Base-by-base conservation (phyloP, 2,113 vertebrate species). In the Rhinoderma darwinii region DNA sequence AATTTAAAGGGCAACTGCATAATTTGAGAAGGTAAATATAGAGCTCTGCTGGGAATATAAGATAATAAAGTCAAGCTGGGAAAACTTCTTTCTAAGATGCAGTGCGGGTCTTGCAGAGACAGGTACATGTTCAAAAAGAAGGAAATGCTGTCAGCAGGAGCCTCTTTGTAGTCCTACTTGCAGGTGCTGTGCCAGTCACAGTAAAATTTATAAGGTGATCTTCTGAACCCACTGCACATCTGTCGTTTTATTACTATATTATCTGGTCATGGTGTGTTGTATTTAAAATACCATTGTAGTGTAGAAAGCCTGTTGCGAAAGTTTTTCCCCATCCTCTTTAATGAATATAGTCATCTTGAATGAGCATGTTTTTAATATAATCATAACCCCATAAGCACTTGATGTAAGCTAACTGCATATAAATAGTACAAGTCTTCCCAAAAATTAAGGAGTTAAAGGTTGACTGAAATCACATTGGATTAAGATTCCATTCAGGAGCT, bases 161-260 rank as follows among this genome's bases (percentile, higher is more conserved):
- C 59, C 88, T 89, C 94, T 95, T 96, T 96, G 95, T 95, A 96
- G 94, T 95, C 91, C 91, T 89, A 91, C 20, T 93, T 94, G 94
- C 95, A 96, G 95, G 95, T 96, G 95, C 91, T 93, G 93, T 94
- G 95, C 93, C 94, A 93, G 89, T 95, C 93, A 94, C 88, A 92
- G 92, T 95, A 93, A 94, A 91, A 54, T 89, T 89, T 86, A 88
- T 80, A 91, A 90, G 91, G 92, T 93, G 92, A 91, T 94, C 93
- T 92, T 90, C 91, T 82, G 91, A 92, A 91, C 89, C 92, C 91
- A 91, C 87, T 88, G 86, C 88, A 94, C 95, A 95, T 95, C 93
- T 95, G 95, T 90, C 89, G 89, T 84, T 87, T 90, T 89, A 87
- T 68, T 12, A 87, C 82, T 54, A 88, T 88, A 90, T 87, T 86